Evolutionary conservation across 2,797 vertebrate genomes (phyloP).

Genomic region (Lates japonicus): DNA sequence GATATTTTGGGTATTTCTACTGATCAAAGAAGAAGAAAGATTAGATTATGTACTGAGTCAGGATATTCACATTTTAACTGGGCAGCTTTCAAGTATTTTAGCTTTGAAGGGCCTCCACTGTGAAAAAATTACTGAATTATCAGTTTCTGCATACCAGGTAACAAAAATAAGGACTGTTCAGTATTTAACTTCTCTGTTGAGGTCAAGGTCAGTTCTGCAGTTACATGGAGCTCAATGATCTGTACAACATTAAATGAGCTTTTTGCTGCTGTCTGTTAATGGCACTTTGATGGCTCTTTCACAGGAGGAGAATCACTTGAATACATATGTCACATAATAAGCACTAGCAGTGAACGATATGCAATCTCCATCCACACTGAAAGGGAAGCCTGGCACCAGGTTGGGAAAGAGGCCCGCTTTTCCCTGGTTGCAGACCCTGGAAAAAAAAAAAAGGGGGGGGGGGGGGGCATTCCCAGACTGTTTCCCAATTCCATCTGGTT

Average conservation of each 20-base stretch:
- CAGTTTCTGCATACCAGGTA: not conserved
- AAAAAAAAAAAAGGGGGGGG: slow-evolving; percentile 49
- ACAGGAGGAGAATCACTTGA: not conserved
- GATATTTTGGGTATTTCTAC: not conserved
- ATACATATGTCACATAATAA: slow-evolving; percentile 24
- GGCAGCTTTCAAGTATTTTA: not conserved
- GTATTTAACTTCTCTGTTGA: not conserved
- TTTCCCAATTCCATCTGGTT: slow-evolving; percentile 80
- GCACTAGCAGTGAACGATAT: slow-evolving; percentile 32
- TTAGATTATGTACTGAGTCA: not conserved
- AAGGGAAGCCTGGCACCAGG: slow-evolving; percentile 67
- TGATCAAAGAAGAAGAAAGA: not conserved
- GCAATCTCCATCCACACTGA: slow-evolving; percentile 38
- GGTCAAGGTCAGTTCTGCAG: slow-evolving; percentile 40
- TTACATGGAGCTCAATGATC: slow-evolving; percentile 25
- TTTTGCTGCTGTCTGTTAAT: slow-evolving; percentile 12
- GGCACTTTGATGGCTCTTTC: not conserved
- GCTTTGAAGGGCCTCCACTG: not conserved
- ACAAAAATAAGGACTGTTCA: not conserved
- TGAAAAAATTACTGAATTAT: not conserved
- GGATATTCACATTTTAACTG: not conserved
- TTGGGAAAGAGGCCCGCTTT: slow-evolving; percentile 72
- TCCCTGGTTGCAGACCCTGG: slow-evolving; percentile 60
- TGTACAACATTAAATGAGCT: slow-evolving; percentile 5
- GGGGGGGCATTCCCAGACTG: slow-evolving; percentile 80